Evolutionary conservation across 2,888 invertebrate genomes (phyloP), one percentile per base, ranked within the genome.

Genomic region (Encarsia formosa): DNA sequence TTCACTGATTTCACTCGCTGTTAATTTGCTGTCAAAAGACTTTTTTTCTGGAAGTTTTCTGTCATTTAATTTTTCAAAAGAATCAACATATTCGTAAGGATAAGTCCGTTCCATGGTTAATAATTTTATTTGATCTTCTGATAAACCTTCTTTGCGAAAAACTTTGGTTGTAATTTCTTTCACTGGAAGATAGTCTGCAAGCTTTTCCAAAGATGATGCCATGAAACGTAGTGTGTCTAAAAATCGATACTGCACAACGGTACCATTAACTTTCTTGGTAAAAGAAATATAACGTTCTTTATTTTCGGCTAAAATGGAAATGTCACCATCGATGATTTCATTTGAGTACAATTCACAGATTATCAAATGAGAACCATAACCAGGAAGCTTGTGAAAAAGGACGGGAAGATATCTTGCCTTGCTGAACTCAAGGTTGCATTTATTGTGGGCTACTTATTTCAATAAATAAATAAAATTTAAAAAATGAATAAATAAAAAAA

Each of bases 321-420:
- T 22, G 26, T 26, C 5, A 8, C 45, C 46, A 16, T 8, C 18
- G 16, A 52, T 35, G n/a, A n/a, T n/a, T n/a, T n/a, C n/a, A 9
- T 16, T 1, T 2, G n/a, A 41, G 3, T 16, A 22, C 6, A 52
- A 5, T 20, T 46, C 34, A 20, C 19, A 23, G 4, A 46, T 46
- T 6, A 52, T 20, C n/a, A 52, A 23, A 19, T 46, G 45, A 2
- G 37, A 9, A 26, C 37, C 37, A 51, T 46, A 61, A n/a, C n/a
- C n/a, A 11, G 47, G 51, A 15, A 60, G 46, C 32, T 63, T 63
- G 39, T 61, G 60, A 44, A 61, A 61, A 8, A 62, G 49, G 19
- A 58, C 24, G 3, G 64, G 60, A 5, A 62, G 32, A 18, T 39
- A 49, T 15, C 40, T 11, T 22, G 56, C 49, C 13, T 34, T 32